Conservation (phyloP, 37 sponge, comb jelly and placozoan species). For the Trichoplax adhaerens region DNA sequence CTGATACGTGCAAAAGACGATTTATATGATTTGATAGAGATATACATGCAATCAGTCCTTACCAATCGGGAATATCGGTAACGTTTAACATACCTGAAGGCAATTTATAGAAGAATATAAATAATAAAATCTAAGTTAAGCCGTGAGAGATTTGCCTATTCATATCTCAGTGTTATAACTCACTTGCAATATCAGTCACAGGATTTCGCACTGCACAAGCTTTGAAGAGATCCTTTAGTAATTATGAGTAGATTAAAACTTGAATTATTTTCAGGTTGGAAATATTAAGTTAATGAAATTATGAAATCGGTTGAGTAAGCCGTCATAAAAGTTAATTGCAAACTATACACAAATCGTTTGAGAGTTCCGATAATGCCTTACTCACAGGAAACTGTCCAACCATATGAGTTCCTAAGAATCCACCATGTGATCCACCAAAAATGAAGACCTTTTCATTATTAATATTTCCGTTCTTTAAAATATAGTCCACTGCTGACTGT, state of each 20-base stretch:
- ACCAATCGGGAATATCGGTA: slow-evolving; percentile 93
- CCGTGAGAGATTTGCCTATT: background rate
- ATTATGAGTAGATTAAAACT: too few relatives aligned
- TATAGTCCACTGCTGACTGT: slow-evolving; percentile 33
- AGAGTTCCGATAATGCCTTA: background rate
- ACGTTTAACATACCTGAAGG: slow-evolving; percentile 29
- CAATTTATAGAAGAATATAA: background rate
- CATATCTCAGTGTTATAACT: background rate
- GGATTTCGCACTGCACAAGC: slow-evolving; percentile 78
- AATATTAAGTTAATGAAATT: too few relatives aligned
- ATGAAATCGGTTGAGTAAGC: too few relatives aligned
- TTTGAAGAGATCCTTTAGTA: slow-evolving; percentile 55
- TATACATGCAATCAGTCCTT: background rate
- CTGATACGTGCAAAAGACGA: too few relatives aligned
- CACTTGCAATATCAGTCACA: slow-evolving; percentile 59
- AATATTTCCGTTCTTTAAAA: slow-evolving; percentile 26
- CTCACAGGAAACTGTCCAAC: slow-evolving; percentile 85
- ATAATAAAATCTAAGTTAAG: background rate
- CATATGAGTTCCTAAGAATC: slow-evolving; percentile 74
- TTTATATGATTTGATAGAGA: too few relatives aligned
- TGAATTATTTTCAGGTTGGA: too few relatives aligned
- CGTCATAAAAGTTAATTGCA: too few relatives aligned
- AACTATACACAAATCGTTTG: too few relatives aligned
- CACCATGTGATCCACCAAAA: slow-evolving; percentile 94
- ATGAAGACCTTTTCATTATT: slow-evolving; percentile 50